Evolutionary conservation across 2,888 invertebrate genomes (phyloP).

Genomic region (Polymixis flavicincta): DNA sequence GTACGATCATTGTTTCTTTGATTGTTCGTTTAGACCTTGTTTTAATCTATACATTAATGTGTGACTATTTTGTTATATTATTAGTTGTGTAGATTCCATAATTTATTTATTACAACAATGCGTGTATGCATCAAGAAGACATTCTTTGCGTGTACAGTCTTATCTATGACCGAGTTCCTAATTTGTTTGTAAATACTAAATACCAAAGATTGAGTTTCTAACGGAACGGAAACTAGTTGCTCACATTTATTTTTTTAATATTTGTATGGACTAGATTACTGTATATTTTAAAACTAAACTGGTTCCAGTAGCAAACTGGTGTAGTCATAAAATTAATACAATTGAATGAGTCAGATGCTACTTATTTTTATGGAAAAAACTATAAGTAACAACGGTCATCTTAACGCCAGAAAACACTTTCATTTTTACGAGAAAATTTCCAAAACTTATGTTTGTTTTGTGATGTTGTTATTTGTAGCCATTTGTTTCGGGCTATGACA

Average conservation of each 20-base stretch:
- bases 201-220: not conserved
- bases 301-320: slow-evolving; percentile 34
- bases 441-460: slow-evolving; percentile 57
- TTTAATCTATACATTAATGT: not conserved
- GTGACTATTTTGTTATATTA: not conserved
- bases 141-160: not conserved
- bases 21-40: not conserved
- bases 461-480: slow-evolving; percentile 60
- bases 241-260: slow-evolving; percentile 7
- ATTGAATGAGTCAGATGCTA: slow-evolving; percentile 12
- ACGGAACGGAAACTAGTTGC: slow-evolving; percentile 14
- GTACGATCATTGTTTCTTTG: slow-evolving; percentile 5
- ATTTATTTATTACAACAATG: not conserved
- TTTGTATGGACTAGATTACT: slow-evolving; percentile 17
- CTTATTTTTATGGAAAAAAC: not conserved
- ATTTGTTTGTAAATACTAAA: slow-evolving; percentile 24
- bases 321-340: slow-evolving; percentile 18
- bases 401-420: slow-evolving; percentile 35
- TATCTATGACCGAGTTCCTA: not conserved
- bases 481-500: slow-evolving; percentile 67
- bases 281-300: slow-evolving; percentile 21
- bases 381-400: slow-evolving; percentile 24
- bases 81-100: not conserved
- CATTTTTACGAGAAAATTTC: slow-evolving; percentile 21
- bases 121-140: not conserved